A percentile compares a stretch with the other conserved stretches of the same genome.
Conservation (phyloP, 1,140 invertebrate genomes). For the Phymastichus coffea region DNA sequence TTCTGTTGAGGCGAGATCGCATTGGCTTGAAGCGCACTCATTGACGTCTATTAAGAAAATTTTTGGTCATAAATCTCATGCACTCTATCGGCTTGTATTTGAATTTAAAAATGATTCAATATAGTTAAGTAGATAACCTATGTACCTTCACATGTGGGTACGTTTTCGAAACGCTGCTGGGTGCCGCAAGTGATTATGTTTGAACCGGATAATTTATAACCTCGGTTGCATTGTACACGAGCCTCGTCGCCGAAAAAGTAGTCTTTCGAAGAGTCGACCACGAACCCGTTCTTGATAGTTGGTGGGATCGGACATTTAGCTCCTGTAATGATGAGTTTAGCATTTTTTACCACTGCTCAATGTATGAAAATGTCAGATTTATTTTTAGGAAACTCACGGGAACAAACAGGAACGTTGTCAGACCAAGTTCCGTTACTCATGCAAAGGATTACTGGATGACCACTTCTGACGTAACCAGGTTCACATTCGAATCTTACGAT, state of each 20-base stretch:
- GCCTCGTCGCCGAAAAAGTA: constrained; percentile 91
- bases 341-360: not conserved
- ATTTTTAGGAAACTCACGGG: constrained; percentile 60
- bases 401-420: constrained; percentile 83
- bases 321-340: constrained; percentile 50
- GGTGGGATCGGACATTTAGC: constrained; percentile 81
- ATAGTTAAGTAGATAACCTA: no score
- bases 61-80: no score
- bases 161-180: constrained; percentile 79
- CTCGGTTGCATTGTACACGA: constrained; percentile 87
- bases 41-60: constrained; percentile 76
- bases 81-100: no score
- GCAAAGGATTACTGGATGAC: constrained; percentile 88
- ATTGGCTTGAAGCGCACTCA: constrained; percentile 86
- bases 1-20: constrained; percentile 86
- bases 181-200: constrained; percentile 87
- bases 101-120: no score
- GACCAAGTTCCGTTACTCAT: constrained; percentile 98
- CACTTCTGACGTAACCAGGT: constrained; percentile 84
- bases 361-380: not conserved
- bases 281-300: constrained; percentile 80
- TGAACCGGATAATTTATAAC: constrained; percentile 82
- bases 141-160: constrained; percentile 79
- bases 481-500: constrained; percentile 94
- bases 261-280: constrained; percentile 70